phyloP scores from a whole-genome alignment of 2,888 invertebrate genomes.

The Epirrhoe alternata region DNA sequence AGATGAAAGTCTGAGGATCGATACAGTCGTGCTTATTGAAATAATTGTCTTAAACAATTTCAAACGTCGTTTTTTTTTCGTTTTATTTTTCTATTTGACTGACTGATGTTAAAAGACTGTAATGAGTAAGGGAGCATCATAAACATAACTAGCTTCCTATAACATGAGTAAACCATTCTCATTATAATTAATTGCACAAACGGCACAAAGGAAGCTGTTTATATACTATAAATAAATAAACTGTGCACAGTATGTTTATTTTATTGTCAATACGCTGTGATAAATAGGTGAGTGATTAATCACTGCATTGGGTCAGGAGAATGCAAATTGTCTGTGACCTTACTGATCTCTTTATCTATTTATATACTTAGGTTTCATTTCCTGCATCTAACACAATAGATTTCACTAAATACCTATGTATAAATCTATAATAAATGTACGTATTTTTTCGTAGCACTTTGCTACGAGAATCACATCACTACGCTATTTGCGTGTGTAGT shows the following conservation, averaged over 20 bases:
- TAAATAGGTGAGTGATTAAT: neutral
- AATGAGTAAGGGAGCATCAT: too few species aligned
- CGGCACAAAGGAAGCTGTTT: constrained; percentile 1
- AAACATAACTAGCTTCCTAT: too few species aligned
- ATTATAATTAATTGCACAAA: neutral
- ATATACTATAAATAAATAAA: neutral
- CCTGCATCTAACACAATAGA: neutral
- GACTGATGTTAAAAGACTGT: too few species aligned
- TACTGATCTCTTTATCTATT: neutral
- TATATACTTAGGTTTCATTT: neutral
- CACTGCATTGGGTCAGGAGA: neutral
- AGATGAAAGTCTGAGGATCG: too few species aligned
- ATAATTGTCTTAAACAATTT: too few species aligned
- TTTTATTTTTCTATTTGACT: too few species aligned
- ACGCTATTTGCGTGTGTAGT: neutral
- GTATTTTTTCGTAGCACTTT: neutral
- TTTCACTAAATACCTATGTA: neutral
- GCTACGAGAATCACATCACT: neutral
- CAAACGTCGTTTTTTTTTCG: too few species aligned
- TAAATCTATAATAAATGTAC: neutral
- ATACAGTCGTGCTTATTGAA: too few species aligned
- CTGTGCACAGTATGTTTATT: neutral
- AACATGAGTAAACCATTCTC: too few species aligned
- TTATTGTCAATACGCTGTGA: neutral
- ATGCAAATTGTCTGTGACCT: neutral